These are phyloP conservation scores for Spialia ferax DNA, from an alignment of 2,888 invertebrate species.

Conservation along the genomic window DNA sequence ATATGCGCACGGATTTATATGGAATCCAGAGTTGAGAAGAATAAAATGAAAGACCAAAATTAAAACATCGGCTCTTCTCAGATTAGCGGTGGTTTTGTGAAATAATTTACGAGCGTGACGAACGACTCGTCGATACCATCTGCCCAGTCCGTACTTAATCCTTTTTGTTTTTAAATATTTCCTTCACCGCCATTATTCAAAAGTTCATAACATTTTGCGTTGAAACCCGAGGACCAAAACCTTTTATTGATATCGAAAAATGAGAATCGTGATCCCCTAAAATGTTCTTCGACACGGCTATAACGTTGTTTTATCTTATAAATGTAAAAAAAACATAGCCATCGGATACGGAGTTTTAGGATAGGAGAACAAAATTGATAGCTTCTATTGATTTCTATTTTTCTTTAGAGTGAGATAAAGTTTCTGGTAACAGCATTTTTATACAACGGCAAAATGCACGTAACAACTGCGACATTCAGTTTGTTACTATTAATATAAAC, in stretches of 20 bases:
- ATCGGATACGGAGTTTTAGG: constrained; percentile 55
- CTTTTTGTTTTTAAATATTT: constrained; percentile 82
- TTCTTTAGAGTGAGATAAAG: constrained; percentile 36
- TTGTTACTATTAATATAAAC: too few species aligned
- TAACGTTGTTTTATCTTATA: constrained; percentile 69
- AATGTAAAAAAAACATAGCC: constrained; percentile 56
- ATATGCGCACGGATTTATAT: constrained; percentile 68
- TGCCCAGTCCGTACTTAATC: constrained; percentile 78
- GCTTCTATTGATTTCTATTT: constrained; percentile 62
- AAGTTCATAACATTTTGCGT: constrained; percentile 80
- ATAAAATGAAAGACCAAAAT: constrained; percentile 77
- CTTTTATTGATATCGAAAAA: constrained; percentile 81
- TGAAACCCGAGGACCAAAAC: constrained; percentile 71
- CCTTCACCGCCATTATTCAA: constrained; percentile 82
- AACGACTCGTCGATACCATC: constrained; percentile 84
- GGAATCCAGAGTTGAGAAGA: constrained; percentile 67
- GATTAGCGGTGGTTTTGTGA: constrained; percentile 84
- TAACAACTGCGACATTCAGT: too few species aligned
- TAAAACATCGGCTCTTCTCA: constrained; percentile 80
- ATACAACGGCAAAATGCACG: not conserved
- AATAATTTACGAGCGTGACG: constrained; percentile 86
- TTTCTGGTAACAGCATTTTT: constrained; percentile 1
- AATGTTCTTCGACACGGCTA: constrained; percentile 64
- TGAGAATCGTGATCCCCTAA: constrained; percentile 69
- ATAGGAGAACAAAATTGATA: constrained; percentile 50